Conservation (phyloP, 2,113 vertebrate genomes). For the Salminus brasiliensis region DNA sequence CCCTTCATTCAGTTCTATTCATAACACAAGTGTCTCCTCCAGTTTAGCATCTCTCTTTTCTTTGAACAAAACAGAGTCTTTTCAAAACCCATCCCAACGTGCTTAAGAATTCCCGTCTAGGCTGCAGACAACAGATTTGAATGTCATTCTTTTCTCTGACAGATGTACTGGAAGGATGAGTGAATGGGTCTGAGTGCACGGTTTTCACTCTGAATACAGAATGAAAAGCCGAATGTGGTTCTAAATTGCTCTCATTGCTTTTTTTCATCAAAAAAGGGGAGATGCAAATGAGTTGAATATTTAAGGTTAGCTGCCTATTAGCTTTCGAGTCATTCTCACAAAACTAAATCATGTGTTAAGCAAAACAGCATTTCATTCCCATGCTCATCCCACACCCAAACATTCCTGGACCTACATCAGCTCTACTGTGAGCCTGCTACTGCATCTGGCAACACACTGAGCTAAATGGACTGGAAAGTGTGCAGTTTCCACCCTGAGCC, state of each 20-base stretch:
- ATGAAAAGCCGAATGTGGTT: background rate
- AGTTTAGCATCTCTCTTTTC: background rate
- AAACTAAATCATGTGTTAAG: background rate
- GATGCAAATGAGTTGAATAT: background rate
- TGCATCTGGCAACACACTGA: background rate
- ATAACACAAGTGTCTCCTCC: background rate
- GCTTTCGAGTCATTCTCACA: background rate
- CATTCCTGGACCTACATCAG: background rate
- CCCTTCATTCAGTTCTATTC: background rate
- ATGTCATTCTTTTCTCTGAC: background rate
- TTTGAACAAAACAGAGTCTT: background rate
- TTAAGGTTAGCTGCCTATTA: background rate
- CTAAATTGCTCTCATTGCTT: background rate
- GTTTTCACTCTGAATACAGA: background rate
- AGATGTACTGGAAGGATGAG: background rate
- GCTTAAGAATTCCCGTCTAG: background rate
- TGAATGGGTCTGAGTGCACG: background rate
- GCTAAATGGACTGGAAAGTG: background rate
- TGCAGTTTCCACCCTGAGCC: conserved; percentile 7
- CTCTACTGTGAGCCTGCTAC: background rate
- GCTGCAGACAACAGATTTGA: conserved; percentile 1
- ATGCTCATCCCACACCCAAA: background rate
- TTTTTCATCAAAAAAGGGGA: background rate
- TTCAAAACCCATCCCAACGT: background rate
- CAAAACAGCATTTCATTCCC: background rate